Evolutionary conservation across 2,888 invertebrate genomes (phyloP), one percentile per base, ranked within the genome.

Genomic region (Myopa testacea): DNA sequence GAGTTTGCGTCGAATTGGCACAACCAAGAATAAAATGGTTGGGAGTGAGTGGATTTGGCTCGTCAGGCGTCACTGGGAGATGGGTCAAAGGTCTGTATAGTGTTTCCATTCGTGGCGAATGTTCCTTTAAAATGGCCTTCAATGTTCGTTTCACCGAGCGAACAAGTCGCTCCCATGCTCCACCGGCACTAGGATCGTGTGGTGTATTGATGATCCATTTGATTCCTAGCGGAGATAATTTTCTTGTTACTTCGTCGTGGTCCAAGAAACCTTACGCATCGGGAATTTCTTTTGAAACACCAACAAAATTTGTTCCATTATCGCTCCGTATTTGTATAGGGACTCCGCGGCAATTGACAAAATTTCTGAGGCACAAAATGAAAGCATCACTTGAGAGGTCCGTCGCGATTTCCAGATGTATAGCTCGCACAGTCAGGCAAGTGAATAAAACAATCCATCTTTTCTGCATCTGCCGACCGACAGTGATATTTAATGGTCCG

Each of bases 101-200:
- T n/a, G n/a, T n/a, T n/a, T n/a, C n/a, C n/a, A n/a, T n/a, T n/a
- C n/a, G n/a, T n/a, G n/a, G n/a, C n/a, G n/a, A n/a, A n/a, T n/a
- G n/a, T n/a, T n/a, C n/a, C n/a, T n/a, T n/a, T n/a, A n/a, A n/a
- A n/a, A n/a, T n/a, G n/a, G n/a, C n/a, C n/a, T n/a, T n/a, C n/a
- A n/a, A n/a, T n/a, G n/a, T n/a, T n/a, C n/a, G n/a, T n/a, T n/a
- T n/a, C n/a, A n/a, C n/a, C n/a, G n/a, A n/a, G n/a, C n/a, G 81
- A 0, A 82, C 78, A 0, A 82, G 34, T 26, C 79, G 50, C n/a
- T 81, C 80, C 84, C 83, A 84, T 37, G 79, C 75, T 0, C 83
- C 84, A 6, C 82, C 83, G 71, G 80, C 81, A 19, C 72, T 63
- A 3, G 81, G 82, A 34, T 80, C 62, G 4, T 65, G 45, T n/a